Evolutionary conservation across 2,113 vertebrate genomes (phyloP).

Genomic region (Malurus elegans): DNA sequence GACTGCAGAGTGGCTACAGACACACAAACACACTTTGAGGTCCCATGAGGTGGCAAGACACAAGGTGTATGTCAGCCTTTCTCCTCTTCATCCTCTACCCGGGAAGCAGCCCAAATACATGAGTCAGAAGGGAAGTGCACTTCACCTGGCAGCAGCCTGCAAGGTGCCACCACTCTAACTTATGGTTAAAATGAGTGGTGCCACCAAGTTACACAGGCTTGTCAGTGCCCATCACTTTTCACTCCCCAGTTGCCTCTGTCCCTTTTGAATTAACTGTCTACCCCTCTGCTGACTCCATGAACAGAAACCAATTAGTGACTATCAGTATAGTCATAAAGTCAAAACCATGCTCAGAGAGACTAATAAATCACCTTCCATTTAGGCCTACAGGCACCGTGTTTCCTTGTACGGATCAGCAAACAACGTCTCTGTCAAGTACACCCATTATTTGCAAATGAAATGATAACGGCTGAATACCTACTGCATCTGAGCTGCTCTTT

Average conservation of each 20-base stretch:
- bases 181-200: background rate
- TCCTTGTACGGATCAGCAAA: background rate
- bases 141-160: background rate
- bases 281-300: background rate
- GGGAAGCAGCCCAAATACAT: background rate
- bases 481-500: background rate
- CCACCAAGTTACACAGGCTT: background rate
- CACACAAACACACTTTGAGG: background rate
- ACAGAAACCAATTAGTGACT: background rate
- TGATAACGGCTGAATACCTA: background rate
- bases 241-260: background rate
- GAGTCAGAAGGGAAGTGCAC: background rate
- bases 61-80: background rate
- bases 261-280: background rate
- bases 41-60: background rate
- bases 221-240: background rate
- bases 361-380: background rate
- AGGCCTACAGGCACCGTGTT: background rate
- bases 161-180: background rate
- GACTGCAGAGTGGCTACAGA: background rate
- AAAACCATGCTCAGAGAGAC: background rate
- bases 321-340: background rate
- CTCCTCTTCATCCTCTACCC: background rate
- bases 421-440: background rate
- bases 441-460: constrained; percentile 4